Base-by-base conservation (phyloP, 92 coral and sea anemone species). In the Palythoa heliodiscus region DNA sequence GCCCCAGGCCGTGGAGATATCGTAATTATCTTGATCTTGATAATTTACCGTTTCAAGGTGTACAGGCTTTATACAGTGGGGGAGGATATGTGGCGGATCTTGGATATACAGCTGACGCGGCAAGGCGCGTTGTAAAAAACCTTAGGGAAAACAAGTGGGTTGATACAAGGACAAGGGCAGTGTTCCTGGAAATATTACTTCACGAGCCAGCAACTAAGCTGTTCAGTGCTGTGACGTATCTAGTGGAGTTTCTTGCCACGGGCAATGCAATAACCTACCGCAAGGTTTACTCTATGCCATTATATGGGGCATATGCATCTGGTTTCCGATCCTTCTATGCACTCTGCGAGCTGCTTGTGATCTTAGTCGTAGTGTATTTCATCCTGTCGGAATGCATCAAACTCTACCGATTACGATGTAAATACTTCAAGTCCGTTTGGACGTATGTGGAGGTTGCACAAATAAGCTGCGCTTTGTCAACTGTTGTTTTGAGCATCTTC, bases 31-130 rank as follows among this genome's bases (percentile, higher is more conserved):
- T 64, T 22, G 86, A 91, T 64, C 93, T 91, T 4, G 87, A 89
- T 38, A 95, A 76, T 48, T 88, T 90, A 0, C 95, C 94, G 16
- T 87, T 64, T 71, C 93, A 84, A 71, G 90, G 93, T 1, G 69
- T 71, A 35, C 79, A 71, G 25, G 67, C 91, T 2, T 63, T 88
- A 82, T 96, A 94, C 83, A 85, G 97, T 13, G 97, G 95, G 4
- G 95, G 98, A 43, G 98, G 98, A 7, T 96, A 89, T 83, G 95
- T 96, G 25, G 98, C 98, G 1, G 98, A 96, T 83, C 84, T 96
- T 20, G 98, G 98, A 15, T 95, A 96, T 87, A 92, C 98, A 29
- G 90, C 86, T 43, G 66, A 86, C 4, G 88, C 98, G 25, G 98
- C 98, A 1, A 68, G 89, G 83, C 87, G 95, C 53, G 90, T 96